Evolutionary conservation across 1,140 invertebrate genomes (phyloP), one percentile per base, ranked within the genome.

Genomic region (Aphaenogaster ashmeadi): DNA sequence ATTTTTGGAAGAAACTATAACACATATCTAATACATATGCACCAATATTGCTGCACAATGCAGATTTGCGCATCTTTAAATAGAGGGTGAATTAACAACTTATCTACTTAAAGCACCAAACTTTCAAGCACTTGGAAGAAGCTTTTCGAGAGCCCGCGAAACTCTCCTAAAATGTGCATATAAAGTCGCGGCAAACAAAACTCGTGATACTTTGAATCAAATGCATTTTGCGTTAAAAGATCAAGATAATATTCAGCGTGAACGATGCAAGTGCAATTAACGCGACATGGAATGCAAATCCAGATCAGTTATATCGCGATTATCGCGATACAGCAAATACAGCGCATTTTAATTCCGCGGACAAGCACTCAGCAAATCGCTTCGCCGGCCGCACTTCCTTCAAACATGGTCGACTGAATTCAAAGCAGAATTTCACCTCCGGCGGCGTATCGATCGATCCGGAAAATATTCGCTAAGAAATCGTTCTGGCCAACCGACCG

Each of bases 351-450:
- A 60, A 84, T 75, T 84, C 69, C 15, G 62, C 56, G 21, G 5
- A 33, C 54, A 56, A 41, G 27, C 38, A 44, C 38, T 72, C n/a
- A 56, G 27, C 44, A 44, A 84, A 88, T 81, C 69, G 21, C 52
- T 50, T 54, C n/a, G 41, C 52, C 64, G 47, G 18, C 5, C 44
- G 60, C n/a, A 89, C 36, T 78, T 78, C 11, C 72, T 56, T 11
- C 5, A 6, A 15, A 41, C 56, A 52, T 8, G 58, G 44, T 69
- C 54, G 81, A 75, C 75, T 66, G 80, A 86, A 44, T 89, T 86
- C 75, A 58, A 79, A 89, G 74, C 60, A 38, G 79, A 67, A 52
- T 58, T 80, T 88, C 33, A 75, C 66, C 78, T 87, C 66, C 36
- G 44, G 66, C 11, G 11, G 4, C 44, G 6, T 69, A 47, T 86